Conservation (phyloP, 2,797 vertebrate genomes). For the Dicrostonyx torquatus region DNA sequence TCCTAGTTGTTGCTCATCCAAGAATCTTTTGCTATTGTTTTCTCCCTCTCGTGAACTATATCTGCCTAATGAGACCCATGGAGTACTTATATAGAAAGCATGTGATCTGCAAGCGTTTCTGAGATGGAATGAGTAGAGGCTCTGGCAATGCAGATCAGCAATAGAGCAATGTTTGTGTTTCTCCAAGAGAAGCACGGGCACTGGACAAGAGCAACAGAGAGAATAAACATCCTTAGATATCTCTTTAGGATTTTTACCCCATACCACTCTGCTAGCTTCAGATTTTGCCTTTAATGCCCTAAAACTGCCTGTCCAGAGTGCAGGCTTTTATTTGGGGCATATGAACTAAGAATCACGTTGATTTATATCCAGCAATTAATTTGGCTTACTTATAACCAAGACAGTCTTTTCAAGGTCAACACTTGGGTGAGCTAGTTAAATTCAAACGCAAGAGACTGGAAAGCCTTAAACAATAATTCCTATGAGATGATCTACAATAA, state of each 20-base stretch:
- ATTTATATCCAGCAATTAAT: neutral
- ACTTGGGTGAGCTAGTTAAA: neutral
- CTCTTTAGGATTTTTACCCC: neutral
- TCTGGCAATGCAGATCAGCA: neutral
- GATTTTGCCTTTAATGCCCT: neutral
- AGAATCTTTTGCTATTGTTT: neutral
- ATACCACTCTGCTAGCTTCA: neutral
- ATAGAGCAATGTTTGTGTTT: neutral
- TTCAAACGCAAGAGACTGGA: neutral
- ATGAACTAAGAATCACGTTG: neutral
- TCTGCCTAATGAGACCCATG: neutral
- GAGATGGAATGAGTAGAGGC: neutral
- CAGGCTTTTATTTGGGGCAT: neutral
- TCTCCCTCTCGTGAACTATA: neutral
- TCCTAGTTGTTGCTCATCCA: neutral
- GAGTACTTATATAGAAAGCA: neutral
- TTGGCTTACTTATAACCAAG: neutral
- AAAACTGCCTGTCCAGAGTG: neutral
- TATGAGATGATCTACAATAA: neutral
- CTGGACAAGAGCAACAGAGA: neutral
- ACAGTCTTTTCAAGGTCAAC: neutral
- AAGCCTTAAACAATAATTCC: constrained; percentile 4
- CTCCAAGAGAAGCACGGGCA: neutral
- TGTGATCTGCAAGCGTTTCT: neutral
- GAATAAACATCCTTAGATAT: neutral